These are phyloP conservation scores for Drosophila arawakana DNA, from an alignment of 1,140 invertebrate species.

Conservation along the genomic window DNA sequence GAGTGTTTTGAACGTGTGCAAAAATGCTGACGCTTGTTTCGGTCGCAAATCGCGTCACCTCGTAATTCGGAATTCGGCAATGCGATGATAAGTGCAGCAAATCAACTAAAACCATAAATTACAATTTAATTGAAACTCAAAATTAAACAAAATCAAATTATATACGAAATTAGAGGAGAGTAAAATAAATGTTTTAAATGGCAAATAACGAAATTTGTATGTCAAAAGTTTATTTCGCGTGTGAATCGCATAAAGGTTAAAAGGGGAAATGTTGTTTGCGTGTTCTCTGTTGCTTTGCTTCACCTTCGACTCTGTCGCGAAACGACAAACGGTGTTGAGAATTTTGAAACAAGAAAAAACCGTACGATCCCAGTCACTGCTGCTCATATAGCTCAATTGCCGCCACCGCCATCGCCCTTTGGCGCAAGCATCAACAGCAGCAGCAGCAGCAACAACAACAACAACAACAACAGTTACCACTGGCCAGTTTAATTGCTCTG, in stretches of 20 bases:
- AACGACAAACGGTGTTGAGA: constrained; percentile 1
- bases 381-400: not conserved
- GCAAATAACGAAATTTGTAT: not conserved
- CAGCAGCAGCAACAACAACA: not conserved
- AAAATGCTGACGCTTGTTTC: constrained; percentile 66
- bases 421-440: not conserved
- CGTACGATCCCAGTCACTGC: not conserved
- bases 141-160: not conserved
- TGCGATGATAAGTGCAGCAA: constrained; percentile 2
- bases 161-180: not conserved
- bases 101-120: not conserved
- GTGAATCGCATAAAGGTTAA: constrained; percentile 2
- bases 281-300: constrained; percentile 5
- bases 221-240: not conserved
- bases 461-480: constrained; percentile 6
- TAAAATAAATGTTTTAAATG: not conserved
- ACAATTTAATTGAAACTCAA: not conserved
- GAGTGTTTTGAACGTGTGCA: constrained; percentile 68
- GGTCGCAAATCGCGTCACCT: constrained; percentile 39
- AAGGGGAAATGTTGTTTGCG: constrained; percentile 5
- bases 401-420: not conserved
- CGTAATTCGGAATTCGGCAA: constrained; percentile 30
- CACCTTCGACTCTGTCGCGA: constrained; percentile 17
- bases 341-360: constrained; percentile 6
- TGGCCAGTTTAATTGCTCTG: constrained; percentile 58